Percentiles rank a stretch among this genome's conserved stretches.
Evolutionary conservation across 2,888 invertebrate genomes (phyloP).

Genomic region (Callinectes sapidus): DNA sequence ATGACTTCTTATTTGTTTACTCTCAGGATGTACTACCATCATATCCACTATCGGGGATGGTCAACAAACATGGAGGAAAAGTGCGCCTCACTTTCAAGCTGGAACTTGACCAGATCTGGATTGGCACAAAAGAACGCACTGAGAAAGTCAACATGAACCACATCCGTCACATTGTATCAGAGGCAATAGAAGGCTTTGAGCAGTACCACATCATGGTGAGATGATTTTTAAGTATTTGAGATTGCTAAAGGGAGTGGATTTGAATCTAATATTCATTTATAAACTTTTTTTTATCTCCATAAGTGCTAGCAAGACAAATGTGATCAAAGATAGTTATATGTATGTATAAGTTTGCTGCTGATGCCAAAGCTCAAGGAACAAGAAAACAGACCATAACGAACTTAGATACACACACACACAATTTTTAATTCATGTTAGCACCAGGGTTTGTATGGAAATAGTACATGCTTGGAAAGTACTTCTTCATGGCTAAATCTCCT

Average conservation of each 20-base stretch:
- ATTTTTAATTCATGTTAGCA: no score
- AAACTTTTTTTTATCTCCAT: no score
- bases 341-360: no score
- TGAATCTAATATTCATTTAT: no score
- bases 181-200: constrained; percentile 91
- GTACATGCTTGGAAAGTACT: not conserved
- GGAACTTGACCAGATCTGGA: constrained; percentile 92
- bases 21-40: constrained; percentile 86
- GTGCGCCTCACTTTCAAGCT: constrained; percentile 93
- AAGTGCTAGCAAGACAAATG: no score
- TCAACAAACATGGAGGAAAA: constrained; percentile 92
- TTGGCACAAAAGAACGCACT: constrained; percentile 93
- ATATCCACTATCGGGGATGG: constrained; percentile 89
- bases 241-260: no score
- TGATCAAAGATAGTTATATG: no score
- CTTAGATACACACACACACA: no score
- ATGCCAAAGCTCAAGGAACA: no score
- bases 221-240: constrained; percentile 63
- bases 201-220: constrained; percentile 93
- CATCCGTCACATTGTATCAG: constrained; percentile 83
- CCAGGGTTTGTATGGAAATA: not conserved
- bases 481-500: constrained; percentile 45
- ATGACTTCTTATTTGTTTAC: not conserved
- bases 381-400: no score
- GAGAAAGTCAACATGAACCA: constrained; percentile 93